A percentile compares a stretch with the other conserved stretches of the same genome.
Evolutionary conservation across 2,888 invertebrate species (phyloP).

Genomic region (Odontothrips loti): DNA sequence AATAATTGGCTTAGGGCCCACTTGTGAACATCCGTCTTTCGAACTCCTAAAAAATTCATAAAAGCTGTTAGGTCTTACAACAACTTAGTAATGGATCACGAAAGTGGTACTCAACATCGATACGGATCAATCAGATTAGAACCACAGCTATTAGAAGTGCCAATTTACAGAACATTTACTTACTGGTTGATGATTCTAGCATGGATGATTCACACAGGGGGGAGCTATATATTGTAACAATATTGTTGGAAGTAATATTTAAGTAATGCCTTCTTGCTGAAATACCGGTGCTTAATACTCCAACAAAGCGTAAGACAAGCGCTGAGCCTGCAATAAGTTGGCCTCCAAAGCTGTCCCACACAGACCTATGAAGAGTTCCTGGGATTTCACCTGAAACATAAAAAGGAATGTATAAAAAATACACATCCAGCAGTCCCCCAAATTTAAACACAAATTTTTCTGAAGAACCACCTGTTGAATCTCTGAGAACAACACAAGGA

Average conservation of each 20-base stretch:
- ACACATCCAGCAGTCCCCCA: neutral
- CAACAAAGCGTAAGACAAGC: conserved; percentile 41
- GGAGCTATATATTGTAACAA: conserved; percentile 39
- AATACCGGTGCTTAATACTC: conserved; percentile 39
- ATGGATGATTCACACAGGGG: conserved; percentile 27
- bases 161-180: neutral
- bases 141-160: neutral
- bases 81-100: neutral
- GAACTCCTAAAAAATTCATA: neutral
- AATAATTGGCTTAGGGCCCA: neutral
- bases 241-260: conserved; percentile 41
- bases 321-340: conserved; percentile 40
- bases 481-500: conserved; percentile 41
- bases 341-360: conserved; percentile 43
- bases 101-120: too few relatives aligned
- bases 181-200: neutral
- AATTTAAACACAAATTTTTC: neutral
- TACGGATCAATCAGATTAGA: neutral
- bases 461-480: conserved; percentile 39
- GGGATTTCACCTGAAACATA: conserved; percentile 46
- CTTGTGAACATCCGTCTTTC: conserved; percentile 3
- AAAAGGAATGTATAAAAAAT: neutral
- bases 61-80: too few relatives aligned
- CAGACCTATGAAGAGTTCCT: conserved; percentile 48
- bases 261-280: conserved; percentile 40